Evolutionary conservation across 2,888 invertebrate genomes (phyloP), one percentile per base, ranked within the genome.

Genomic region (Oxytorus armatus): DNA sequence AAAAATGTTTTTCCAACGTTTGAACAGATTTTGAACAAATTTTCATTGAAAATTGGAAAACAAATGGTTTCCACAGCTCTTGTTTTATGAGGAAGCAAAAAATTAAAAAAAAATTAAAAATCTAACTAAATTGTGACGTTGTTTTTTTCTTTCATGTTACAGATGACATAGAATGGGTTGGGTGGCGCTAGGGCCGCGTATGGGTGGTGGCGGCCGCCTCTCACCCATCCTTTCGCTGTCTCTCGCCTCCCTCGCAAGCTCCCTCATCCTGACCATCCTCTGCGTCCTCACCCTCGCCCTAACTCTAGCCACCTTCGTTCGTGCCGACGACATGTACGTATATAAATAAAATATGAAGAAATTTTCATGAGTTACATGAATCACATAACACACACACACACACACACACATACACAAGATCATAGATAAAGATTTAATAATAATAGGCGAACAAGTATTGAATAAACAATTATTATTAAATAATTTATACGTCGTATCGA

Each of bases 121-220:
- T 18, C 7, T 29, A n/a, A 47, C 16, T 7, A 36, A 66, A 51
- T 21, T 21, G 49, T 47, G n/a, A 49, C 33, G 21, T 57, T 70
- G 68, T 85, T 84, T 82, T 81, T 90, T 85, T 89, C 51, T 36
- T n/a, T 47, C n/a, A 87, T 89, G 85, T 96, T 96, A 79, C 95
- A 97, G 96, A 96, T 96, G 96, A 95, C 96, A 95, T 96, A 96
- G 96, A 96, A 97, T 97, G 96, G 96, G 96, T 95, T 96, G 95
- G 95, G 94, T 94, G 95, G 96, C 95, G 95, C 95, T 96, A 94
- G 95, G 95, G 94, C 95, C 95, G 93, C 95, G 94, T 90, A 89
- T 89, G 89, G 90, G 90, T 90, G 90, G 90, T 91, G 89, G 90
- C 88, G 86, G 89, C 90, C 90, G 90, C 90, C 89, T 90, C 86